Evolutionary conservation across 2,888 invertebrate species (phyloP).

Genomic region (Synergus japonicus): DNA sequence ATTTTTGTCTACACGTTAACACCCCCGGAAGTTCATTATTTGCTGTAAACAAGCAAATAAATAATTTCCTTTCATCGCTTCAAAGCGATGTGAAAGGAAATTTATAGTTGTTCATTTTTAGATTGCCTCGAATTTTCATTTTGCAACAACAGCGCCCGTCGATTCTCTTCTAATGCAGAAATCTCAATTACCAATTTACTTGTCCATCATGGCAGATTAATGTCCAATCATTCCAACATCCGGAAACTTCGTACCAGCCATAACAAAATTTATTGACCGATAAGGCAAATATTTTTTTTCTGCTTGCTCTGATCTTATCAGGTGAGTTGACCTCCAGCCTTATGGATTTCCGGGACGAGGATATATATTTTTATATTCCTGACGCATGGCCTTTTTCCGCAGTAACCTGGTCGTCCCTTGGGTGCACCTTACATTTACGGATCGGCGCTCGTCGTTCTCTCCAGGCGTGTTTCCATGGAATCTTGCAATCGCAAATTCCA

Average conservation of each 20-base stretch:
- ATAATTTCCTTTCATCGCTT: not conserved
- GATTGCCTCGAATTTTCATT: not conserved
- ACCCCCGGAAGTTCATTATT: constrained; percentile 30
- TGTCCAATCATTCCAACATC: too few species aligned
- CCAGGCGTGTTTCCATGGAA: constrained; percentile 56
- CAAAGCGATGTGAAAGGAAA: too few species aligned
- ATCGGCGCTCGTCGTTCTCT: not conserved
- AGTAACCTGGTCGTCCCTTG: constrained; percentile 5
- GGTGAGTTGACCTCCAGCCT: not conserved
- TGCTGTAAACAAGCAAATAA: not conserved
- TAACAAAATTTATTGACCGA: not conserved
- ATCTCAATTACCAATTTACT: too few species aligned
- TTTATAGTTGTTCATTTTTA: not conserved
- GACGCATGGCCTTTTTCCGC: constrained; percentile 16
- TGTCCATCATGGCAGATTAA: too few species aligned
- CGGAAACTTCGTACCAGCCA: too few species aligned
- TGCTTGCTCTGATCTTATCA: not conserved
- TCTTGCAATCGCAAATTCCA: constrained; percentile 73
- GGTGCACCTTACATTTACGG: constrained; percentile 7
- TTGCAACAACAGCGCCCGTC: not conserved
- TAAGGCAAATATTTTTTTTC: not conserved
- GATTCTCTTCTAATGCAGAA: too few species aligned
- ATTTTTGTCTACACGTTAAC: constrained; percentile 21
- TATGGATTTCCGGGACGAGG: not conserved
- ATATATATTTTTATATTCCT: constrained; percentile 18